phyloP scores from a whole-genome alignment of 2,113 vertebrate species.

The Cavia porcellus region DNA sequence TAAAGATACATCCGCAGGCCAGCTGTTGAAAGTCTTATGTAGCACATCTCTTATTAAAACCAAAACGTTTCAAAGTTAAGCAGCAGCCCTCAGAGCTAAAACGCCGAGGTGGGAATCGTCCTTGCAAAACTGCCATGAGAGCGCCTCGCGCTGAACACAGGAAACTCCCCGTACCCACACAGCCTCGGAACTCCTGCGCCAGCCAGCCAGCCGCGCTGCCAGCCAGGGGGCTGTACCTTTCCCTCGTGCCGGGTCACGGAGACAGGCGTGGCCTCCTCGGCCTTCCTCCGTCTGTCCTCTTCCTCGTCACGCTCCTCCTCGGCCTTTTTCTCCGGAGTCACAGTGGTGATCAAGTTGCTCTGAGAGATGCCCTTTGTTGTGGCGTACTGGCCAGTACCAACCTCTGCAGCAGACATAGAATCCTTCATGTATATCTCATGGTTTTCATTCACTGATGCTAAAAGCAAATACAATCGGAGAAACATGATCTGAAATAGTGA shows the following conservation, averaged over 20 bases:
- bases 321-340: constrained; percentile 95
- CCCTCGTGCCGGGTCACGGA: constrained; percentile 90
- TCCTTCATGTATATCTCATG: constrained; percentile 97
- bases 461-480: constrained; percentile 90
- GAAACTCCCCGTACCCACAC: neutral
- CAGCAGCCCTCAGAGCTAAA: constrained; percentile 43
- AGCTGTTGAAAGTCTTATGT: constrained; percentile 79
- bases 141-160: neutral
- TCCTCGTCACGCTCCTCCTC: constrained; percentile 94
- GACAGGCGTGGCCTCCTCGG: constrained; percentile 88
- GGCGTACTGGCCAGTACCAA: constrained; percentile 95
- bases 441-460: constrained; percentile 96
- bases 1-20: constrained; percentile 42
- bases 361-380: constrained; percentile 94
- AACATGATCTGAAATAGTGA: constrained; percentile 76
- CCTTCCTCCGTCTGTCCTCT: constrained; percentile 85
- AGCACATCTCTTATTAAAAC: constrained; percentile 15
- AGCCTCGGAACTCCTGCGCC: neutral
- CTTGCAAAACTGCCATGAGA: neutral
- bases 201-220: neutral
- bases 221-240: constrained; percentile 91
- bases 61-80: constrained; percentile 9
- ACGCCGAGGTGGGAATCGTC: neutral
- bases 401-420: constrained; percentile 94
- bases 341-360: constrained; percentile 95